phyloP scores from a whole-genome alignment of 2,888 invertebrate species.

The Caenorhabditis becei region DNA sequence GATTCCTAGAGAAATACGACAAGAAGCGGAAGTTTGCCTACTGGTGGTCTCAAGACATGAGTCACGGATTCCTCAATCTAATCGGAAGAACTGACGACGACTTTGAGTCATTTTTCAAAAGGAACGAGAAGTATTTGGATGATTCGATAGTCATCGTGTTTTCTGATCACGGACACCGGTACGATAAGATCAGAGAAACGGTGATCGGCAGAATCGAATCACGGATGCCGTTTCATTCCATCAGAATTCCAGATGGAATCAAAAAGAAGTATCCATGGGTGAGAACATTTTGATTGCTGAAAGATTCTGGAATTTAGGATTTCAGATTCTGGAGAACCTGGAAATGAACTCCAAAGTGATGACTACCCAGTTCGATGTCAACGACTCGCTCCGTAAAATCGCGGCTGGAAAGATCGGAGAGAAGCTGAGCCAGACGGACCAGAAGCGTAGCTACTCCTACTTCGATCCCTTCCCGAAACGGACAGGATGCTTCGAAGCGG shows the following conservation, averaged over 20 bases:
- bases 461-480: conserved; percentile 64
- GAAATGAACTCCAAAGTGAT: conserved; percentile 80
- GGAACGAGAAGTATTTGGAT: conserved; percentile 61
- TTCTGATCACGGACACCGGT: conserved; percentile 83
- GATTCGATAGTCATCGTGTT: conserved; percentile 75
- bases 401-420: conserved; percentile 46
- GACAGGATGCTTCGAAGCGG: conserved; percentile 70
- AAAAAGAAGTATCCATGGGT: conserved; percentile 77
- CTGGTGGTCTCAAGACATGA: conserved; percentile 75
- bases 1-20: conserved; percentile 67
- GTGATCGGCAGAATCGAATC: conserved; percentile 83
- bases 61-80: conserved; percentile 72
- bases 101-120: conserved; percentile 63
- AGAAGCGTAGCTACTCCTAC: conserved; percentile 56
- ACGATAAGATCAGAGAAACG: conserved; percentile 82
- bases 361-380: conserved; percentile 83
- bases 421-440: conserved; percentile 9
- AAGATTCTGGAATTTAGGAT: background rate
- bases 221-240: conserved; percentile 82
- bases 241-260: conserved; percentile 81
- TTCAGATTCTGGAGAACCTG: conserved; percentile 76
- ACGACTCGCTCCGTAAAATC: conserved; percentile 79
- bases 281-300: background rate
- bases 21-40: conserved; percentile 70
- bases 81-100: conserved; percentile 70